These are phyloP conservation scores for Malurus elegans DNA, from an alignment of 2,113 vertebrate species.

Conservation along the genomic window DNA sequence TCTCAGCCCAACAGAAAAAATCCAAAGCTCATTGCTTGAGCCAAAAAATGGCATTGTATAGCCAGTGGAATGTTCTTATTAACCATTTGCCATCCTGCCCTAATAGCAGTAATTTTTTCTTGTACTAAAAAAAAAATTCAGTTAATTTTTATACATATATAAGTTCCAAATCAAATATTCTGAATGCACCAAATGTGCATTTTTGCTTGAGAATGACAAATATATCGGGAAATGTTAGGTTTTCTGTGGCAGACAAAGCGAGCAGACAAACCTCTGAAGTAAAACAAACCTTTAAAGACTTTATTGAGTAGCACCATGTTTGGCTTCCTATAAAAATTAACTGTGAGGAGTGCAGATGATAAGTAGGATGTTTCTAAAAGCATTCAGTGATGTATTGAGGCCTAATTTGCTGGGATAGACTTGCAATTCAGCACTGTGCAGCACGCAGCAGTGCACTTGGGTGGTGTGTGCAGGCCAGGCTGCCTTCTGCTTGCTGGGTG, in stretches of 20 bases:
- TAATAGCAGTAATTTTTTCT: neutral
- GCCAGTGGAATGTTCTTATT: neutral
- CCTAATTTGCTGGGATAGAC: neutral
- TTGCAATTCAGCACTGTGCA: neutral
- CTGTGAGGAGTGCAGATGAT: neutral
- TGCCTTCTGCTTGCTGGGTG: neutral
- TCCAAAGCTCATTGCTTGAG: accelerated
- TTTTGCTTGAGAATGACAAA: neutral
- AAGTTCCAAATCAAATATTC: neutral
- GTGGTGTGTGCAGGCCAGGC: neutral
- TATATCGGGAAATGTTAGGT: neutral
- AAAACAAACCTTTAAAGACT: neutral
- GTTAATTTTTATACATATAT: neutral
- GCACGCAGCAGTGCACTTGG: neutral
- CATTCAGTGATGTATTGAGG: neutral
- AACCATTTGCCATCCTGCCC: neutral
- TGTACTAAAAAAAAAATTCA: neutral
- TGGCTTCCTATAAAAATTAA: neutral
- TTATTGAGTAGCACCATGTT: neutral
- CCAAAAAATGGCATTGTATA: neutral
- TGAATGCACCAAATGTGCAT: neutral
- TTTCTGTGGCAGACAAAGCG: neutral
- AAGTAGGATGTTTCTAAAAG: neutral
- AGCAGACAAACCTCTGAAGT: neutral
- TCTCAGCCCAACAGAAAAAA: neutral